Percentiles rank a stretch among this genome's conserved stretches.
Conservation (phyloP, 1,140 invertebrate species). For the Nasonia vitripennis region DNA sequence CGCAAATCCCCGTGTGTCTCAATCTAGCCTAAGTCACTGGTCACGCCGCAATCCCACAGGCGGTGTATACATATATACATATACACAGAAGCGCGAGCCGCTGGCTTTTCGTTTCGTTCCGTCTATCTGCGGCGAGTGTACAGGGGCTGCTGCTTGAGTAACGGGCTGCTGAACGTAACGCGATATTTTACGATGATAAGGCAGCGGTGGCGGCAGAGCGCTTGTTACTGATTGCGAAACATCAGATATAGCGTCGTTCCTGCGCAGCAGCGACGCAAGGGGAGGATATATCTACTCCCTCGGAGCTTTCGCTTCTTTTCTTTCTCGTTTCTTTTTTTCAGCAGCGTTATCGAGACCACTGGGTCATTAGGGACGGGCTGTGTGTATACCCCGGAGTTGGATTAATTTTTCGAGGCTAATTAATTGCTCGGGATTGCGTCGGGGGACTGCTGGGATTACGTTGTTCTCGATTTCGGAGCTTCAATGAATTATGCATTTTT, state of each 20-base stretch:
- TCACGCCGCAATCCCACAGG: slow-evolving; percentile 10
- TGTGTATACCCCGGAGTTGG: neutral
- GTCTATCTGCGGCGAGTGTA: neutral
- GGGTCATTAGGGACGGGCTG: slow-evolving; percentile 14
- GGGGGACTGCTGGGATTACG: neutral
- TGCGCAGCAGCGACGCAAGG: neutral
- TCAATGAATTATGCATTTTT: neutral
- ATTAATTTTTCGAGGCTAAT: slow-evolving; percentile 8
- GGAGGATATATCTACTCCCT: neutral
- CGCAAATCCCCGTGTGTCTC: slow-evolving; percentile 28
- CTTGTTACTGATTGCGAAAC: slow-evolving; percentile 35
- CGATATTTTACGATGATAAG: slow-evolving; percentile 32
- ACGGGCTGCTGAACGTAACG: slow-evolving; percentile 17
- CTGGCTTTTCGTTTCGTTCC: slow-evolving; percentile 37
- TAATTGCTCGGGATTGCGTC: neutral
- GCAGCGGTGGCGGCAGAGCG: neutral
- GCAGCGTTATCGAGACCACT: neutral
- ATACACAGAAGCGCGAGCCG: neutral
- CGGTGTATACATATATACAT: neutral
- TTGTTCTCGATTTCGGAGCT: neutral
- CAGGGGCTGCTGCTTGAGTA: neutral
- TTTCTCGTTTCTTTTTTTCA: neutral
- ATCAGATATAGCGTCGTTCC: slow-evolving; percentile 19
- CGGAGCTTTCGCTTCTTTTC: neutral
- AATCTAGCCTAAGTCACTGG: slow-evolving; percentile 22